Evolutionary conservation across 2,113 vertebrate species (phyloP).

Genomic region (Sander vitreus): DNA sequence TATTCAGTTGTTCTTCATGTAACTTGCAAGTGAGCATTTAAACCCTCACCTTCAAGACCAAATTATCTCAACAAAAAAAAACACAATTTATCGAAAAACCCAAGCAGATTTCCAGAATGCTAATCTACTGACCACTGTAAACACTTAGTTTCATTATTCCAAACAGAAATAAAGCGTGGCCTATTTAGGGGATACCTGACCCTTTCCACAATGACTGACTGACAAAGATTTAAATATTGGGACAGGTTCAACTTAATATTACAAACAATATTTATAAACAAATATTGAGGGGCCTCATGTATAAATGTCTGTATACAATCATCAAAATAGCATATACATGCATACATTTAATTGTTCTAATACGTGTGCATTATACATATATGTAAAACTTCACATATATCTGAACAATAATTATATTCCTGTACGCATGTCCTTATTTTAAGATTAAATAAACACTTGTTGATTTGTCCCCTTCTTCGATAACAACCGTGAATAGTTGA

Average conservation of each 20-base stretch:
- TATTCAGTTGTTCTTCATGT: conserved; percentile 1
- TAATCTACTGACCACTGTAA: background rate
- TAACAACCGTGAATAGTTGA: background rate
- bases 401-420: conserved; percentile 1
- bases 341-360: background rate
- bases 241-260: background rate
- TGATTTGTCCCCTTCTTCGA: background rate
- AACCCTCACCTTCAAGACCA: background rate
- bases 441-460: background rate
- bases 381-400: conserved; percentile 7
- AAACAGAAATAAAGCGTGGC: background rate
- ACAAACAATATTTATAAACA: background rate
- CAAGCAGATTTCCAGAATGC: background rate
- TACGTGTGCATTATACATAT: background rate
- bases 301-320: conserved; percentile 21
- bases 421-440: background rate
- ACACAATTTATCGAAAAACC: background rate
- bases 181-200: background rate
- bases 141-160: no score
- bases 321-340: conserved; percentile 12
- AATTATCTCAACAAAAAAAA: background rate
- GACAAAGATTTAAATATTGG: background rate
- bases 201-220: background rate
- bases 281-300: conserved; percentile 23
- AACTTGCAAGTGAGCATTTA: background rate